Base-by-base conservation (phyloP, 1,140 invertebrate genomes). In the Scaptomyza graminum region DNA sequence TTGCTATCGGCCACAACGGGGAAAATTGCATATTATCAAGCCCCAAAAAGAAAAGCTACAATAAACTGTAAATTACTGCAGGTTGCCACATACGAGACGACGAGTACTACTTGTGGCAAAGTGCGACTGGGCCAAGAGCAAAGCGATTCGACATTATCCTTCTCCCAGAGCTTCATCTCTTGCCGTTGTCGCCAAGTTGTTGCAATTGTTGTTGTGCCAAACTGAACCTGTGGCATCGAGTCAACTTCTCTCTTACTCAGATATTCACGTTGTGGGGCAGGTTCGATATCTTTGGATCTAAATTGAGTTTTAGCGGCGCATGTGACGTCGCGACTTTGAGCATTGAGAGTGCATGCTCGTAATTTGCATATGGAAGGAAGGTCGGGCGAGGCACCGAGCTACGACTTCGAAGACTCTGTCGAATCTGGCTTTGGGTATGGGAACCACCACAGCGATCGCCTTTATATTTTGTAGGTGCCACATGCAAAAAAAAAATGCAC, bases 281-380 rank as follows among this genome's bases (percentile, higher is more conserved):
- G 69, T 55, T 55, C 76, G 68, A 72, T 88, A 88, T 90, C 85
- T 71, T 55, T 41, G 67, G 50, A 90, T 90, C 87, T 90, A 90
- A 90, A 90, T 90, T 90, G 81, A 90, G 85, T 87, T 90, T 89
- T 89, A 68, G 83, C 83, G 79, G 83, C 76, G 83, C 83, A 87
- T 87, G 83, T 88, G 83, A 87, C 82, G 83, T 57, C 64, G 64
- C 31, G 31, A 34, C 31, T 34, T 34, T 34, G 31, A 34, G 31
- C 31, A 34, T 34, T 34, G 31, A 34, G 31, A 60, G 59, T 61
- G 59, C 68, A 62, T 61, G 76, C 76, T 82, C 71, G 77, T 83
- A 90, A 90, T 90, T 90, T 90, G 82, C 87, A 90, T 90, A 90
- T 74, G 80, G 79, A 79, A 65, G 37, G 76, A 68, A 70, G 78